phyloP scores from a whole-genome alignment of 2,888 invertebrate species.

The Clivina fossor region DNA sequence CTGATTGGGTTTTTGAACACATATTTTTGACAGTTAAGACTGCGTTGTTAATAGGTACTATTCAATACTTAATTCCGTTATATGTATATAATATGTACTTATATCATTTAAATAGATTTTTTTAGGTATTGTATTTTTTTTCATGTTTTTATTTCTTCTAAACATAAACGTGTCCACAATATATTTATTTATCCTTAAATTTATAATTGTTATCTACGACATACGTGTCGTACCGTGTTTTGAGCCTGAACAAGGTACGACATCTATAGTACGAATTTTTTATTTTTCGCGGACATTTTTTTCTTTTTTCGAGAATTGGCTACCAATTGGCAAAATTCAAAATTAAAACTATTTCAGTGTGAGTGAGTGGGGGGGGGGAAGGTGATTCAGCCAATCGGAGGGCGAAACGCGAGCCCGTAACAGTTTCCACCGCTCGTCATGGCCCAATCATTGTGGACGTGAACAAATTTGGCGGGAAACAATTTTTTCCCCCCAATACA shows the following conservation, averaged over 20 bases:
- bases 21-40: constrained; percentile 53
- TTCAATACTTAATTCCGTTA: constrained; percentile 49
- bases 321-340: too few relatives aligned
- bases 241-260: constrained; percentile 49
- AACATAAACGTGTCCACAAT: constrained; percentile 30
- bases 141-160: constrained; percentile 13
- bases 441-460: too few relatives aligned
- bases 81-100: constrained; percentile 46
- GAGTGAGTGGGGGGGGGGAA: not conserved
- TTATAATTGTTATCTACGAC: constrained; percentile 28
- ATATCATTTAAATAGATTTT: constrained; percentile 31
- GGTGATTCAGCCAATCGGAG: constrained; percentile 2
- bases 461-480: too few relatives aligned
- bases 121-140: constrained; percentile 23
- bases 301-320: too few relatives aligned
- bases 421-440: too few relatives aligned
- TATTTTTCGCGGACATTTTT: constrained; percentile 13
- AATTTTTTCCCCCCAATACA: too few relatives aligned
- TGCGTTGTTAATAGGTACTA: constrained; percentile 52
- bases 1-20: constrained; percentile 56
- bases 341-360: not conserved
- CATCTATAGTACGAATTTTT: constrained; percentile 24
- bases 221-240: constrained; percentile 46
- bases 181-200: constrained; percentile 15
- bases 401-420: constrained; percentile 3